A percentile compares a stretch with the other conserved stretches of the same genome.
Conservation (phyloP, 2,888 invertebrate species). For the Agrochola lota region DNA sequence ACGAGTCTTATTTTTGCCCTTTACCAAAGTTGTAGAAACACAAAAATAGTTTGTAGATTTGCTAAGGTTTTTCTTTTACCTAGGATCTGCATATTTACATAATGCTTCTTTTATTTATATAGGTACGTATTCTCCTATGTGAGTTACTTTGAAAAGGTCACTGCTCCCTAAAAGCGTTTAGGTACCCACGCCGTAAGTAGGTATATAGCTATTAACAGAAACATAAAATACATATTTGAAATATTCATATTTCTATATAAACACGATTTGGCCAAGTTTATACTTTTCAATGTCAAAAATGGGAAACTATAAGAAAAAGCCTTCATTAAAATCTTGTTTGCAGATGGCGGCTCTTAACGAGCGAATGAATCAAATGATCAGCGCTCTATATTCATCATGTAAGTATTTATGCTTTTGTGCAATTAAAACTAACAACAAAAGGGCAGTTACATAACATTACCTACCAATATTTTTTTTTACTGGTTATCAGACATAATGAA, state of each 20-base stretch:
- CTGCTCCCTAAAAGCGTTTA: background rate
- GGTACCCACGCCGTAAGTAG: too few relatives aligned
- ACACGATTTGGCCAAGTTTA: too few relatives aligned
- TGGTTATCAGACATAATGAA: background rate
- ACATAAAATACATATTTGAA: too few relatives aligned
- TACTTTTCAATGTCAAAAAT: background rate
- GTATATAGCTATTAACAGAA: too few relatives aligned
- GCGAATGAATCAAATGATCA: constrained; percentile 86
- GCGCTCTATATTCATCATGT: constrained; percentile 84
- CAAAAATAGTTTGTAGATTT: background rate
- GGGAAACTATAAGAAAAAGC: background rate
- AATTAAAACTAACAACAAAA: background rate
- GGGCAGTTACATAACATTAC: background rate
- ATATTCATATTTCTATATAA: too few relatives aligned
- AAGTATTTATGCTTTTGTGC: constrained; percentile 69
- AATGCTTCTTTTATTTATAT: too few relatives aligned
- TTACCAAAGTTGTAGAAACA: background rate
- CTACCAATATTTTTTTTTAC: background rate
- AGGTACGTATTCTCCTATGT: too few relatives aligned
- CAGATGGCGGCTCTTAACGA: constrained; percentile 84
- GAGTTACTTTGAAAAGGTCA: background rate
- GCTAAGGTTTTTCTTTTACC: background rate
- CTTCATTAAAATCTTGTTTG: background rate
- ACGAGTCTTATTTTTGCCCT: background rate
- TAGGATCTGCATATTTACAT: background rate